These are phyloP conservation scores for Lanius ludovicianus DNA, from an alignment of 2,113 vertebrate species.

Conservation along the genomic window DNA sequence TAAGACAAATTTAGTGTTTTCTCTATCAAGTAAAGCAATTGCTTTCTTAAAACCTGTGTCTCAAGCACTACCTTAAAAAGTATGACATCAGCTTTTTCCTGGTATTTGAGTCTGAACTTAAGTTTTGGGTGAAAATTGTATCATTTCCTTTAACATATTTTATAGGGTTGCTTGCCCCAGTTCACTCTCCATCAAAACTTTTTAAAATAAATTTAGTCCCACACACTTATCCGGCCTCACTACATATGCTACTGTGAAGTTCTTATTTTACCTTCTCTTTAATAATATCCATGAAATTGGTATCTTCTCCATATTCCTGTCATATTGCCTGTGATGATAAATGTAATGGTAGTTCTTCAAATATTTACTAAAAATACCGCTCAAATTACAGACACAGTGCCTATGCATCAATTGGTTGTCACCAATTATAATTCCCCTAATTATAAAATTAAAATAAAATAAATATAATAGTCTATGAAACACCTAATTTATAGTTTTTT, in stretches of 20 bases:
- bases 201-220: not conserved
- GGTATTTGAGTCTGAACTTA: not conserved
- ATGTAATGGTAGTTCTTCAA: not conserved
- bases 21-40: not conserved
- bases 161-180: not conserved
- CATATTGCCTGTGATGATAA: not conserved
- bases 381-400: not conserved
- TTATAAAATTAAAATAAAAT: not conserved
- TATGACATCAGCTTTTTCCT: not conserved
- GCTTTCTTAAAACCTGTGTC: not conserved
- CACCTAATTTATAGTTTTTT: not conserved
- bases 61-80: not conserved
- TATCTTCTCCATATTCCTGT: not conserved
- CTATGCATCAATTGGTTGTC: not conserved
- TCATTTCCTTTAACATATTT: not conserved
- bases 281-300: not conserved
- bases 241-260: not conserved
- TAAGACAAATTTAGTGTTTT: not conserved
- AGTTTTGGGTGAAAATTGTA: not conserved
- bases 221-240: not conserved
- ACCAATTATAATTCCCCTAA: not conserved
- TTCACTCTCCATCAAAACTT: not conserved
- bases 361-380: not conserved
- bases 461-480: not conserved
- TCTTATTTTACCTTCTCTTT: not conserved